Conservation (phyloP, 2,888 invertebrate species). For the Trissolcus japonicus region DNA sequence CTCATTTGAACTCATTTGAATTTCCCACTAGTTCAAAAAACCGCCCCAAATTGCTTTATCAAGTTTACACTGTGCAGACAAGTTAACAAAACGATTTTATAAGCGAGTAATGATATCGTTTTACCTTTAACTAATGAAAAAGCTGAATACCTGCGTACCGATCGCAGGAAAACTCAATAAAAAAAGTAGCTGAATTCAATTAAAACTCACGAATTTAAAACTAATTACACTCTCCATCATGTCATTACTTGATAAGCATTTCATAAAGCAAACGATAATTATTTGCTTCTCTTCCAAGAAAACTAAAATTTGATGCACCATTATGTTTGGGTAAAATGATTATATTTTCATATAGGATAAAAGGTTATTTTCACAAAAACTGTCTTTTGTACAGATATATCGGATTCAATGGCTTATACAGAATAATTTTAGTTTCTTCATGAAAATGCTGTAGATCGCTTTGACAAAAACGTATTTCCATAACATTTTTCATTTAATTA, state of each 20-base stretch:
- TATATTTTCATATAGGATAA: too few relatives aligned
- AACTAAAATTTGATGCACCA: too few relatives aligned
- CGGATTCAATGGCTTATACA: too few relatives aligned
- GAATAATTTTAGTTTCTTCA: too few relatives aligned
- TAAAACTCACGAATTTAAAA: not conserved
- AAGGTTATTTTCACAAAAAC: too few relatives aligned
- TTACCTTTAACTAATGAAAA: slow-evolving; percentile 11
- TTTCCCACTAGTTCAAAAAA: slow-evolving; percentile 14
- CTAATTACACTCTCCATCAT: not conserved
- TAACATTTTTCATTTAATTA: too few relatives aligned
- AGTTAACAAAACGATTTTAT: slow-evolving; percentile 19
- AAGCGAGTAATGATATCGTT: slow-evolving; percentile 24
- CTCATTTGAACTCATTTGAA: slow-evolving; percentile 14
- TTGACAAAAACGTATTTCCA: too few relatives aligned
- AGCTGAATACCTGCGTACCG: not conserved
- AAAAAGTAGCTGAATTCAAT: not conserved
- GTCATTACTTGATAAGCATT: not conserved
- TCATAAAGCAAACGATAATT: too few relatives aligned
- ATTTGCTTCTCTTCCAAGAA: too few relatives aligned
- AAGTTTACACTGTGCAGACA: slow-evolving; percentile 24
- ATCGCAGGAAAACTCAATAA: not conserved
- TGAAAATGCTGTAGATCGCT: too few relatives aligned
- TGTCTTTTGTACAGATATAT: too few relatives aligned
- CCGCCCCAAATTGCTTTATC: slow-evolving; percentile 24
- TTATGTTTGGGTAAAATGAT: too few relatives aligned